These are phyloP conservation scores for Chelon labrosus DNA, from an alignment of 2,797 vertebrate species.

Conservation along the genomic window DNA sequence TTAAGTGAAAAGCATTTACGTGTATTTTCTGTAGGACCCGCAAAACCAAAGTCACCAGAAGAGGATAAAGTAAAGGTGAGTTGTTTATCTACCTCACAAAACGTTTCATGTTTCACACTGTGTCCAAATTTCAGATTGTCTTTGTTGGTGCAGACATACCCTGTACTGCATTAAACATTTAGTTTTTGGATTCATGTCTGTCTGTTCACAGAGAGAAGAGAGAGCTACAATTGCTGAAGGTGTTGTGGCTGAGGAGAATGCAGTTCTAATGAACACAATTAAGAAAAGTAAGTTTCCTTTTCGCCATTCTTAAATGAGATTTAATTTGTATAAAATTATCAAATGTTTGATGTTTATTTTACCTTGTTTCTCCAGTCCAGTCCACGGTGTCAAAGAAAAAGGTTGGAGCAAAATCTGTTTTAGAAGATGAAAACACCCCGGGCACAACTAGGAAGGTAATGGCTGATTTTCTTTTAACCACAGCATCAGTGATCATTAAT, in stretches of 20 bases:
- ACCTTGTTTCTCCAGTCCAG: background rate
- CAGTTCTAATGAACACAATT: slow-evolving; percentile 68
- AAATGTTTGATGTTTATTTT: background rate
- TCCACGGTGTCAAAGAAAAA: slow-evolving; percentile 69
- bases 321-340: background rate
- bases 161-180: background rate
- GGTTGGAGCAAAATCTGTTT: slow-evolving; percentile 39
- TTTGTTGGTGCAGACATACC: too few species aligned
- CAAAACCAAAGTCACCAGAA: slow-evolving; percentile 69
- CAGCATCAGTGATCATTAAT: too few species aligned
- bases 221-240: slow-evolving; percentile 79
- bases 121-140: background rate
- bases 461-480: too few species aligned
- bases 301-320: too few species aligned
- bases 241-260: slow-evolving; percentile 75
- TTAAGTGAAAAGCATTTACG: background rate
- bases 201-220: slow-evolving; percentile 69
- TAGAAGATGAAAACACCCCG: slow-evolving; percentile 72
- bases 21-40: slow-evolving; percentile 55
- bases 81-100: background rate
- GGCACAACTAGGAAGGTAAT: slow-evolving; percentile 75
- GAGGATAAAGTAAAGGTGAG: slow-evolving; percentile 75
- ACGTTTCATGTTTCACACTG: background rate
- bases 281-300: slow-evolving; percentile 63
- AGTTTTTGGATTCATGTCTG: background rate